Base-by-base conservation (phyloP, 30 jellyfish, hydroid and myxozoan species). In the Cassiopea andromeda region DNA sequence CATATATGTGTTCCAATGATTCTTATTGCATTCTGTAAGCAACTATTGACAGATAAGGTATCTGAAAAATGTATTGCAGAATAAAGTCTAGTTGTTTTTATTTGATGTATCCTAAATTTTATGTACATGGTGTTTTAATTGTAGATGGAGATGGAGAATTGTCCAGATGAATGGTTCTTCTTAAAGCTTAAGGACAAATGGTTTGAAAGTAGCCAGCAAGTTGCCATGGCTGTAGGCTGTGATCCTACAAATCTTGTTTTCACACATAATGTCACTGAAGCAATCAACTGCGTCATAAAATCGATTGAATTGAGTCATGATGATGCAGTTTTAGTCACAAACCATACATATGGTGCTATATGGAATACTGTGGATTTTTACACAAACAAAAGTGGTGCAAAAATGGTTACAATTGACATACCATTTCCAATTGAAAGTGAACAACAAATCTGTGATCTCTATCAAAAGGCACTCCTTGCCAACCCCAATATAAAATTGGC, bases 221-320 rank as follows among this genome's bases (percentile, higher is more conserved):
- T 96, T 72, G 97, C 98, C 2, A 66, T 85, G 16, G 97, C 92
- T 1, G 93, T 96, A n/a, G 99, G 99, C 1, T 88, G 97, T 69
- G 66, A 92, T 27, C 90, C 93, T 10, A 86, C 91, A 17, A 90
- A 96, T 76, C 78, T 96, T 48, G 99, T 82, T 14, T 92, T 92
- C 74, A 92, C 91, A 10, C 97, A 75, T 46, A 96, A 96, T 71
- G 96, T 92, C 15, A 96, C 99, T 7, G 99, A 96, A 46, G 98
- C 97, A 4, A 73, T 92, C 18, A 76, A 81, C 85, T 81, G 93
- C 58, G 93, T 87, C 44, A 72, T 87, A 1, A 87, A 72, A 46
- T 92, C 93, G 9, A 9, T 77, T 6, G 17, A 47, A 1, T 73
- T 92, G 17, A 75, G 71, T 48, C 16, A 48, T 1, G 59, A 69